These are phyloP conservation scores for Brachionus rubens DNA, from an alignment of 1,140 invertebrate species.

Conservation along the genomic window DNA sequence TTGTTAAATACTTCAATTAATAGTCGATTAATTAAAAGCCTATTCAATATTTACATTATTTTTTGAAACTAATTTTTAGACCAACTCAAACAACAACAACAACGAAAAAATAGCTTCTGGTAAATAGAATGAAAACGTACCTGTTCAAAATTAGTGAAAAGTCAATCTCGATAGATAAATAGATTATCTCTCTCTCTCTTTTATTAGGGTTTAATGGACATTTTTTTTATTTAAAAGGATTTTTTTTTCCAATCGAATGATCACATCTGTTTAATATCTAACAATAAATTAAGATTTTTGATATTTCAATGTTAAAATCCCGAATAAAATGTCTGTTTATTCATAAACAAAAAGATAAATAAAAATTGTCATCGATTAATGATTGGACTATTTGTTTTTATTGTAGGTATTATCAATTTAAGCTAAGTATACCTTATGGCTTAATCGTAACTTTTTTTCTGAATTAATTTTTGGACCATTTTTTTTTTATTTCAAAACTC, in stretches of 20 bases:
- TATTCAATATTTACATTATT: not conserved
- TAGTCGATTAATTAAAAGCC: slow-evolving; percentile 19
- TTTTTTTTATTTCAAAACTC: too few species aligned
- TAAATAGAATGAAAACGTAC: slow-evolving; percentile 7
- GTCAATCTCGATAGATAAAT: too few species aligned
- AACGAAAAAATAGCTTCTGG: slow-evolving; percentile 14
- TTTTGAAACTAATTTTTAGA: slow-evolving; percentile 5
- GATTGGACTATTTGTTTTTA: too few species aligned
- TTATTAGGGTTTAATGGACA: too few species aligned
- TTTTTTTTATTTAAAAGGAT: too few species aligned
- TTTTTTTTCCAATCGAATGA: not conserved
- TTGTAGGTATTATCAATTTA: too few species aligned
- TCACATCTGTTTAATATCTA: slow-evolving; percentile 43
- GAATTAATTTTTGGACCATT: too few species aligned
- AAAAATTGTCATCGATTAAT: too few species aligned
- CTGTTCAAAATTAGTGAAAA: not conserved
- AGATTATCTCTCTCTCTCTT: too few species aligned
- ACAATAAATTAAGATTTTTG: slow-evolving; percentile 24
- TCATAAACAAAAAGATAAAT: not conserved
- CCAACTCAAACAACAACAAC: not conserved
- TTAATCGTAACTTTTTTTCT: too few species aligned
- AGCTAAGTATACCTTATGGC: too few species aligned
- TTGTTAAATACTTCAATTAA: slow-evolving; percentile 15
- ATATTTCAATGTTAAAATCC: slow-evolving; percentile 35
- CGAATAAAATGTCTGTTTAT: slow-evolving; percentile 38